Conservation (phyloP, 2,797 vertebrate species). For the Semotilus atromaculatus region DNA sequence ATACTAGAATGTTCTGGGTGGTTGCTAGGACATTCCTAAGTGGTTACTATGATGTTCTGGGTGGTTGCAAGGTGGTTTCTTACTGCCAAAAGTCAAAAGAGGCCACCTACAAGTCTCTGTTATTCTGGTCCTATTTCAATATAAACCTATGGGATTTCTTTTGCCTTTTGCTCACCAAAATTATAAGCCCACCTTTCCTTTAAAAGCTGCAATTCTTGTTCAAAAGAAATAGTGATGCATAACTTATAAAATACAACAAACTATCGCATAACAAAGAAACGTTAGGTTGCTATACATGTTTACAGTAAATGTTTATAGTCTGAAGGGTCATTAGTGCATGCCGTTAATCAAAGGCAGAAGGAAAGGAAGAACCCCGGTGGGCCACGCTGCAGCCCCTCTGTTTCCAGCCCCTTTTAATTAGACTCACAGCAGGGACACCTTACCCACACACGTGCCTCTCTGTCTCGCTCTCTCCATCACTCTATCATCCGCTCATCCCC, state of each 20-base stretch:
- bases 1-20: background rate
- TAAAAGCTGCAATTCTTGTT: background rate
- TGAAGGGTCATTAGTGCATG: slow-evolving; percentile 64
- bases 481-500: slow-evolving; percentile 50
- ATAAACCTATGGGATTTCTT: background rate
- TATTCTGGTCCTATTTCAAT: background rate
- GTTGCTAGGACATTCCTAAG: background rate
- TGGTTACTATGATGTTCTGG: background rate
- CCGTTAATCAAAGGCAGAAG: slow-evolving; percentile 83
- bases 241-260: background rate
- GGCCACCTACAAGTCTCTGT: background rate
- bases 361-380: slow-evolving; percentile 79
- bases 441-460: slow-evolving; percentile 61
- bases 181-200: background rate
- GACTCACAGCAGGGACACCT: slow-evolving; percentile 83
- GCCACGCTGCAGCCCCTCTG: slow-evolving; percentile 79
- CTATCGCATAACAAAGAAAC: background rate
- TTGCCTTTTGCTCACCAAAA: background rate
- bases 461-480: slow-evolving; percentile 56
- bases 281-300: slow-evolving; percentile 6
- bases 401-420: slow-evolving; percentile 89
- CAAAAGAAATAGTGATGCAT: background rate
- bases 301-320: slow-evolving; percentile 41
- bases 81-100: too few species aligned
- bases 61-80: background rate